Conservation (phyloP, 2,888 invertebrate species). For the Notocelia uddmanniana region DNA sequence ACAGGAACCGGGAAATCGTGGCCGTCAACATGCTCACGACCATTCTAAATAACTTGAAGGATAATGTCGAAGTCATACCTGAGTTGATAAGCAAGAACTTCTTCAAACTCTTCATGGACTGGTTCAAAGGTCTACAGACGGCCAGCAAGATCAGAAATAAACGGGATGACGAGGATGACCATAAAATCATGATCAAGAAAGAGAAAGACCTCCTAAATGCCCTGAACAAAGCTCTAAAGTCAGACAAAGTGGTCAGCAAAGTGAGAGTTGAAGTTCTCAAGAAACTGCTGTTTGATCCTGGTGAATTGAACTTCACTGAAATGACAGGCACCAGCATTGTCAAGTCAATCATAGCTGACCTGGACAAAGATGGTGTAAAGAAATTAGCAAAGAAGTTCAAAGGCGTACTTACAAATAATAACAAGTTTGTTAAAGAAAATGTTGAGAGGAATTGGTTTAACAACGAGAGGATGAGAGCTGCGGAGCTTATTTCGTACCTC, state of each 20-base stretch:
- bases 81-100: constrained; percentile 88
- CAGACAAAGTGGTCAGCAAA: constrained; percentile 77
- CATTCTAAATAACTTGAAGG: constrained; percentile 80
- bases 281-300: constrained; percentile 88
- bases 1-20: constrained; percentile 86
- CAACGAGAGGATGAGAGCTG: constrained; percentile 88
- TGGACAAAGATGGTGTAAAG: constrained; percentile 87
- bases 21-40: constrained; percentile 86
- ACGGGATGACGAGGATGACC: constrained; percentile 77
- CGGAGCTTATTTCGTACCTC: constrained; percentile 80
- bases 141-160: constrained; percentile 85
- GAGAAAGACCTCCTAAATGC: constrained; percentile 85
- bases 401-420: constrained; percentile 85
- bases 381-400: constrained; percentile 87
- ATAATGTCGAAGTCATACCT: constrained; percentile 80
- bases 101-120: constrained; percentile 87
- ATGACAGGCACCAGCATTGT: constrained; percentile 88
- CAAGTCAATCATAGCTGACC: constrained; percentile 87
- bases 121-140: constrained; percentile 86
- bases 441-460: constrained; percentile 88
- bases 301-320: constrained; percentile 91
- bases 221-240: constrained; percentile 80
- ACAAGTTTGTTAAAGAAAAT: constrained; percentile 79
- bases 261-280: constrained; percentile 86
- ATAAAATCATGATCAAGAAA: constrained; percentile 82